Evolutionary conservation across 2,888 invertebrate species (phyloP).

Genomic region (Byasa hedistus): DNA sequence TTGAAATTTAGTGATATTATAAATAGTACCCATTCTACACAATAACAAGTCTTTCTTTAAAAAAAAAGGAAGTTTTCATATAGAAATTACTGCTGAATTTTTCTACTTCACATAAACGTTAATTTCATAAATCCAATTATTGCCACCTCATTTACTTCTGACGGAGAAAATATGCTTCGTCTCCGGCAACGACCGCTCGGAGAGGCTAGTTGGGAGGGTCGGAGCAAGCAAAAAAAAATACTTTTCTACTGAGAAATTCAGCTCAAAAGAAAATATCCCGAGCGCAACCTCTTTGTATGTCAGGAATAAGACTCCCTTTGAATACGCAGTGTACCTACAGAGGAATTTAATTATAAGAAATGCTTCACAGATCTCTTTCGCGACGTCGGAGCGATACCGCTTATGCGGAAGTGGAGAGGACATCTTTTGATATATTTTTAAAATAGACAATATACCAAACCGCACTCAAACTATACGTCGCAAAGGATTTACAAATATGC

Average conservation of each 20-base stretch:
- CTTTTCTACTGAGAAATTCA: conserved; percentile 27
- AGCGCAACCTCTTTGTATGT: conserved; percentile 36
- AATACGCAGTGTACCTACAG: conserved; percentile 33
- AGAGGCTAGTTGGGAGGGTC: conserved; percentile 21
- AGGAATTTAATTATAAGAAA: conserved; percentile 41
- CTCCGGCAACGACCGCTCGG: conserved; percentile 12
- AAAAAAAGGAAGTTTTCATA: too few species aligned
- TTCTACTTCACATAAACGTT: not conserved
- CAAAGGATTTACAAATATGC: too few species aligned
- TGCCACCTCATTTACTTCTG: conserved; percentile 17
- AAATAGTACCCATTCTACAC: too few species aligned
- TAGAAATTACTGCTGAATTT: too few species aligned
- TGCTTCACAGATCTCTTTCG: conserved; percentile 24
- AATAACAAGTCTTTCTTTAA: too few species aligned
- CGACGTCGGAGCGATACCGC: conserved; percentile 9
- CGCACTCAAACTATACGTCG: too few species aligned
- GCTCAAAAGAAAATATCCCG: conserved; percentile 37
- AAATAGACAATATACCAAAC: too few species aligned
- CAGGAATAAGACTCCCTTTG: conserved; percentile 36
- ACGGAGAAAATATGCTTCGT: conserved; percentile 22
- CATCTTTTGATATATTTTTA: too few species aligned
- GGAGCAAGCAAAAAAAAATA: conserved; percentile 19
- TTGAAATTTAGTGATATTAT: too few species aligned
- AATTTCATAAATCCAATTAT: conserved; percentile 22
- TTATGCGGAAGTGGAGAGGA: not conserved